Evolutionary conservation across 2,797 vertebrate species (phyloP).

Genomic region (Synaphobranchus kaupii): DNA sequence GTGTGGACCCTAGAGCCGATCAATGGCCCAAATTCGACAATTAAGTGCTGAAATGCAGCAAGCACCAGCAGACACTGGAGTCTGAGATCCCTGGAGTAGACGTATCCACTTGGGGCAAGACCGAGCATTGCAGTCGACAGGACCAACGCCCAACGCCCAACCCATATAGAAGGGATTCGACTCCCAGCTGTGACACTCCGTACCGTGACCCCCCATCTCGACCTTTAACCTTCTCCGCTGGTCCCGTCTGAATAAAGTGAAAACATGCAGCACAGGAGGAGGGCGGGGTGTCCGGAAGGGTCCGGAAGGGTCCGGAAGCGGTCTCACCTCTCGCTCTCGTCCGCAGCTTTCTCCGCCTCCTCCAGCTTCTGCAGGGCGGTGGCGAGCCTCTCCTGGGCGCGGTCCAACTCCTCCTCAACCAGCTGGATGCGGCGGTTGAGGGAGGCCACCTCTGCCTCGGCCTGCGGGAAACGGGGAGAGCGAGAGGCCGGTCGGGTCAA

Average conservation of each 20-base stretch:
- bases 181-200: too few relatives aligned
- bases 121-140: too few relatives aligned
- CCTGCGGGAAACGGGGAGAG: conserved; percentile 63
- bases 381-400: conserved; percentile 92
- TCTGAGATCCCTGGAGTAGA: not conserved
- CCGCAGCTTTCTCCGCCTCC: conserved; percentile 94
- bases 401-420: conserved; percentile 94
- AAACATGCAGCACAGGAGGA: too few relatives aligned
- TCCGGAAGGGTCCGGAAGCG: not conserved
- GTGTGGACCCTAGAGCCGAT: too few relatives aligned
- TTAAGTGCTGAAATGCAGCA: not conserved
- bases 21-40: not conserved
- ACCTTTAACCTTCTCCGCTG: too few relatives aligned
- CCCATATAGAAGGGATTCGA: too few relatives aligned
- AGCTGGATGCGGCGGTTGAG: conserved; percentile 95
- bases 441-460: conserved; percentile 94
- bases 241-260: not conserved
- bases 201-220: too few relatives aligned
- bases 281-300: too few relatives aligned
- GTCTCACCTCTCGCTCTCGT: conserved; percentile 91
- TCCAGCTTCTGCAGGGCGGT: conserved; percentile 95
- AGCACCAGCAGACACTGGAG: not conserved
- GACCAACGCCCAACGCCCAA: too few relatives aligned
- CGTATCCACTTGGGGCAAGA: not conserved
- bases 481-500: not conserved